phyloP scores from a whole-genome alignment of 1,140 invertebrate species.

The Hetaerina americana region DNA sequence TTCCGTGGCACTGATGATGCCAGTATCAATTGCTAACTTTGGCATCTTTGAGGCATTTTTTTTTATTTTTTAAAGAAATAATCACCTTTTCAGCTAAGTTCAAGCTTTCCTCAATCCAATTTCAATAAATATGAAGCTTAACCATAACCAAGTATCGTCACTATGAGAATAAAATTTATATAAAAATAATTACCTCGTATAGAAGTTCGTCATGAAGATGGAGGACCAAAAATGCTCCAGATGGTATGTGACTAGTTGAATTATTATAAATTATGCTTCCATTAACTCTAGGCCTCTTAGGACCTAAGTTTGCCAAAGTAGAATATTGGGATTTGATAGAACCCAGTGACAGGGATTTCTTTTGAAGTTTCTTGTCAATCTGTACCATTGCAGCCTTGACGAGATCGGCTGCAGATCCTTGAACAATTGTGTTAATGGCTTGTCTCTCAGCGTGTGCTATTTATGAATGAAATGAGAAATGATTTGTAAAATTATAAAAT shows the following conservation, averaged over 20 bases:
- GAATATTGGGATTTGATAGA: neutral
- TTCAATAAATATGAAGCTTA: neutral
- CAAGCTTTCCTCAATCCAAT: neutral
- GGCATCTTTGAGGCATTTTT: neutral
- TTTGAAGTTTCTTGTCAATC: slow-evolving; percentile 41
- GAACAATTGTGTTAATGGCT: slow-evolving; percentile 87
- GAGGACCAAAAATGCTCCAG: slow-evolving; percentile 53
- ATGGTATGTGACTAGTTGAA: neutral
- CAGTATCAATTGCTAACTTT: too few relatives aligned
- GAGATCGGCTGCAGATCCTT: slow-evolving; percentile 92
- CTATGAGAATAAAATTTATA: neutral
- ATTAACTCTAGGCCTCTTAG: neutral
- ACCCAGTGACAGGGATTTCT: neutral
- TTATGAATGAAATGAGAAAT: slow-evolving; percentile 9
- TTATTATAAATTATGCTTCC: neutral
- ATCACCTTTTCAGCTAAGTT: too few relatives aligned
- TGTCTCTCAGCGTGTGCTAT: slow-evolving; percentile 82
- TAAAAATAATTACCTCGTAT: slow-evolving; percentile 57
- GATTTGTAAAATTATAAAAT: too few relatives aligned
- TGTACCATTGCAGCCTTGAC: slow-evolving; percentile 79
- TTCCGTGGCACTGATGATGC: too few relatives aligned
- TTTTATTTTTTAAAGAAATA: neutral
- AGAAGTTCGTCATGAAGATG: slow-evolving; percentile 95
- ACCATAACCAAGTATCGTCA: neutral
- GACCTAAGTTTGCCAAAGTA: too few relatives aligned